Percentiles rank a stretch among this genome's conserved stretches.
These are phyloP conservation scores for Pararge aegeria DNA, from an alignment of 1,140 invertebrate genomes.

Conservation along the genomic window DNA sequence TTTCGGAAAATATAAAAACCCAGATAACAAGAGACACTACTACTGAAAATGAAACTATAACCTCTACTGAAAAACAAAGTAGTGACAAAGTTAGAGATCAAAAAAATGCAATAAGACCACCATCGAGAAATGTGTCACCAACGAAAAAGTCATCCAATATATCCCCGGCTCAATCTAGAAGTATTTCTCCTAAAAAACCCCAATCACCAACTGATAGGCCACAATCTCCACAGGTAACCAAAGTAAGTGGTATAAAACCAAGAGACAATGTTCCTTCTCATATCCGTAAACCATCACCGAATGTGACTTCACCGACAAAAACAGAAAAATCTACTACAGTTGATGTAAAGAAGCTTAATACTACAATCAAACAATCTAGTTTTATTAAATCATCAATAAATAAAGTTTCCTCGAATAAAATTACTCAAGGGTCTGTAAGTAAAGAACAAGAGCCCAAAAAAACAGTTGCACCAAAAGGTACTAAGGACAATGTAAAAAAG, in stretches of 20 bases:
- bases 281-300: conserved; percentile 47
- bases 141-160: conserved; percentile 46
- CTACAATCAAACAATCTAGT: conserved; percentile 49
- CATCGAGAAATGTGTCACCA: conserved; percentile 59
- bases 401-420: conserved; percentile 37
- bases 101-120: conserved; percentile 47
- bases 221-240: conserved; percentile 57
- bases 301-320: conserved; percentile 42
- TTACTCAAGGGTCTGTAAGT: conserved; percentile 24
- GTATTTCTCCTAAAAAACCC: conserved; percentile 62
- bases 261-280: conserved; percentile 45
- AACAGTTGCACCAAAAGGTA: conserved; percentile 34
- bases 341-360: conserved; percentile 54
- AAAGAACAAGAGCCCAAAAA: conserved; percentile 49
- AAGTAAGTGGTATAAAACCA: conserved; percentile 44
- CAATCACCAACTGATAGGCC: conserved; percentile 46
- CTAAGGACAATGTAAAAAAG: conserved; percentile 55
- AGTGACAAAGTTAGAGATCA: conserved; percentile 40
- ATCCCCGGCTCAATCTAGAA: conserved; percentile 45
- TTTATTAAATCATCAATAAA: conserved; percentile 38
- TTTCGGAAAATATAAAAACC: conserved; percentile 23
- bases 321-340: conserved; percentile 46
- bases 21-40: conserved; percentile 12
- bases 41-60: conserved; percentile 25
- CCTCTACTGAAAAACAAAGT: conserved; percentile 29